A percentile compares a stretch with the other conserved stretches of the same genome.
phyloP scores from a whole-genome alignment of 2,888 invertebrate genomes.

The Choristoneura rosaceana region DNA sequence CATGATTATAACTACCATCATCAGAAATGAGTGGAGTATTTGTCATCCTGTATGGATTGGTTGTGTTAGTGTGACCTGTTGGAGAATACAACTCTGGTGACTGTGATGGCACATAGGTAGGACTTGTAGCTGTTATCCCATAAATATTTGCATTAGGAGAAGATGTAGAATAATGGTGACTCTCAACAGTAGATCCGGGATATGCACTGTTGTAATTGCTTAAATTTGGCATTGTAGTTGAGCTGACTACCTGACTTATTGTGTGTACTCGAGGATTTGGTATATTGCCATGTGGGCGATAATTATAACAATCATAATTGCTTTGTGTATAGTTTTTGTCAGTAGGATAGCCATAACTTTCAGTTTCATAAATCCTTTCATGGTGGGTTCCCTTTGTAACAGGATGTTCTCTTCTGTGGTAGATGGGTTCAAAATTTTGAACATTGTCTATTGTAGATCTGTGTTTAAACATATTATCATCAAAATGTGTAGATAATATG shows the following conservation, averaged over 20 bases:
- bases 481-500: slow-evolving; percentile 68
- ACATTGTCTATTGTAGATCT: slow-evolving; percentile 66
- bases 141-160: slow-evolving; percentile 74
- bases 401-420: slow-evolving; percentile 70
- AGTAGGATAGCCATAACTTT: slow-evolving; percentile 71
- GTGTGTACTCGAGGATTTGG: slow-evolving; percentile 75
- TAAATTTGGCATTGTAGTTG: slow-evolving; percentile 82
- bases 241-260: slow-evolving; percentile 79
- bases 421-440: slow-evolving; percentile 68
- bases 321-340: slow-evolving; percentile 77
- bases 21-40: slow-evolving; percentile 80
- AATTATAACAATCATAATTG: slow-evolving; percentile 76
- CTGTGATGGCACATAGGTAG: slow-evolving; percentile 77
- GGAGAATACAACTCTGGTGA: slow-evolving; percentile 81
- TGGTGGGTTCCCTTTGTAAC: slow-evolving; percentile 72
- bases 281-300: slow-evolving; percentile 72
- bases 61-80: slow-evolving; percentile 80
- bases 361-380: slow-evolving; percentile 71
- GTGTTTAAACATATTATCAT: slow-evolving; percentile 64
- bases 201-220: slow-evolving; percentile 73
- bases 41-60: slow-evolving; percentile 82
- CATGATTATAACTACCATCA: slow-evolving; percentile 79
- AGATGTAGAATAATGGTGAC: slow-evolving; percentile 66
- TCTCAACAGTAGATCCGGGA: slow-evolving; percentile 60
- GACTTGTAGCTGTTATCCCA: slow-evolving; percentile 70